Conservation (phyloP, 1,140 invertebrate genomes). For the Cherax destructor region DNA sequence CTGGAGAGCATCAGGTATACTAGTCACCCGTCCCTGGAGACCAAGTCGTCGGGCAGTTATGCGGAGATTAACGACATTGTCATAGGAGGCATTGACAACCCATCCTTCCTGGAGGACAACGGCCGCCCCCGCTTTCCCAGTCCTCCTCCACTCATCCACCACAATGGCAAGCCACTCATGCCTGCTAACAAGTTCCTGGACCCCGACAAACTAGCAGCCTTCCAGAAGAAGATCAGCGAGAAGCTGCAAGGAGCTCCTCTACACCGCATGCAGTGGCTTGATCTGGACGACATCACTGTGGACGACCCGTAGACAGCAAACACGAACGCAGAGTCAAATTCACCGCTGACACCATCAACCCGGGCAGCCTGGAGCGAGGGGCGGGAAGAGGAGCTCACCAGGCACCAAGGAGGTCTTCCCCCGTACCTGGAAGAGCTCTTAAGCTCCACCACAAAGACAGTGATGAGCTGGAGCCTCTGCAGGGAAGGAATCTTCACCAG, state of each 20-base stretch:
- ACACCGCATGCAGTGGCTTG: constrained; percentile 30
- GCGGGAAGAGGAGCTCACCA: background rate
- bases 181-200: background rate
- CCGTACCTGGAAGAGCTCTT: background rate
- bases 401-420: background rate
- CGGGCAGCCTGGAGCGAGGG: background rate
- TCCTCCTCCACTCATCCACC: background rate
- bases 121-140: constrained; percentile 19
- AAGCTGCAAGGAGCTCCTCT: constrained; percentile 31
- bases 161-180: background rate
- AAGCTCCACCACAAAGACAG: background rate
- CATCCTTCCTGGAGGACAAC: constrained; percentile 47
- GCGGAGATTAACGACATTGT: constrained; percentile 16
- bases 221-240: constrained; percentile 51
- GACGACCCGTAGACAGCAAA: background rate
- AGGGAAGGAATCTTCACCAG: background rate
- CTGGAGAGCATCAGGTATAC: background rate
- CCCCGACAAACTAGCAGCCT: constrained; percentile 40
- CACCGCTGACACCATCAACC: constrained; percentile 27
- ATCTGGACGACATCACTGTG: constrained; percentile 23
- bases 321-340: constrained; percentile 30
- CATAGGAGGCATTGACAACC: constrained; percentile 46
- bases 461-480: background rate
- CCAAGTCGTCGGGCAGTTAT: constrained; percentile 18
- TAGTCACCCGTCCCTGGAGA: constrained; percentile 13